phyloP scores from a whole-genome alignment of 1,140 invertebrate genomes.

The Ridgeia piscesae region DNA sequence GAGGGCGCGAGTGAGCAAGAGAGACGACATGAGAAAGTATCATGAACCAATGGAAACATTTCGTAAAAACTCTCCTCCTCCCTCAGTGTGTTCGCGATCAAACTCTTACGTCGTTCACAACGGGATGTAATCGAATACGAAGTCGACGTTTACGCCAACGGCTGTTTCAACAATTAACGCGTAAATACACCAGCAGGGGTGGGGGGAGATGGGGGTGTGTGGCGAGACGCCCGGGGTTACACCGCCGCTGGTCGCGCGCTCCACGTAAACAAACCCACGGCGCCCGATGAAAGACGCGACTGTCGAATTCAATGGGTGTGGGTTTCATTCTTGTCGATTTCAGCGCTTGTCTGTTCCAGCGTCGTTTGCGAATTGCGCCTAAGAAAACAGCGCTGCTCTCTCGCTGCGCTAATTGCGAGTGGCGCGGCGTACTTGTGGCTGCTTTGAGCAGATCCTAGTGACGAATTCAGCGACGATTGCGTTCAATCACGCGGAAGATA shows the following conservation, averaged over 20 bases:
- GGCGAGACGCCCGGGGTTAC: too few relatives aligned
- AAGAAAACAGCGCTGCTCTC: conserved; percentile 3
- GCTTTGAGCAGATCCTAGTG: neutral
- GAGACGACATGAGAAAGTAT: too few relatives aligned
- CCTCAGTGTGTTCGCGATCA: too few relatives aligned
- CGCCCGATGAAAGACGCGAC: neutral
- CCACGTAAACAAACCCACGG: neutral
- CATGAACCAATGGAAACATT: neutral
- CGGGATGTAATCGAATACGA: neutral
- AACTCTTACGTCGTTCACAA: neutral
- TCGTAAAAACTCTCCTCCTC: neutral
- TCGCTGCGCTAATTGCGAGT: neutral
- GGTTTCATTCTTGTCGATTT: neutral
- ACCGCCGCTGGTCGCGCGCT: too few relatives aligned
- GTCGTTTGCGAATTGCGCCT: too few relatives aligned
- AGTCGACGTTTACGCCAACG: neutral
- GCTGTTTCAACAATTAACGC: neutral
- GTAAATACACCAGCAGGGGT: neutral
- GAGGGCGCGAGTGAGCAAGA: too few relatives aligned
- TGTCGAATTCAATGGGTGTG: neutral
- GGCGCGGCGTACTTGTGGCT: neutral
- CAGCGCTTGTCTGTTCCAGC: neutral
- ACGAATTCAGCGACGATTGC: conserved; percentile 6
- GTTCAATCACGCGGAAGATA: neutral
- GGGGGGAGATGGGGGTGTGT: too few relatives aligned